Evolutionary conservation across 2,113 vertebrate species (phyloP), one percentile per base, ranked within the genome.

Genomic region (Alectura lathami): DNA sequence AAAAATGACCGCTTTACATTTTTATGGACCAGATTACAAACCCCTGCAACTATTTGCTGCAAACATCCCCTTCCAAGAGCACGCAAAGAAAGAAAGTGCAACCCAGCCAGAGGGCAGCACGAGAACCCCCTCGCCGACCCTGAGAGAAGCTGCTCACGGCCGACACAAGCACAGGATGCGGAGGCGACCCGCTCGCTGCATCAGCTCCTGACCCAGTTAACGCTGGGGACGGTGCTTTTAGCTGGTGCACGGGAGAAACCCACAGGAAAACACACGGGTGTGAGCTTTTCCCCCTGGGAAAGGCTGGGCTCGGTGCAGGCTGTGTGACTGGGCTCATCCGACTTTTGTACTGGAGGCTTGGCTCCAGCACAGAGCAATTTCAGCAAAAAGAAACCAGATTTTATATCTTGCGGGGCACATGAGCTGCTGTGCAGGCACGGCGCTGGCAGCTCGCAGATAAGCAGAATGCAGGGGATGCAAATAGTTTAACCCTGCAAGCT

Each of bases 51-150:
- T 29, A 29, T 9, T 47, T n/a, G 8, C 45, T 48, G 51, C 43
- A 36, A 34, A 72, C 0, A 0, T 63, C 63, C 6, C 2, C 40
- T 45, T 48, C 1, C 3, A 1, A 50, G 29, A 30, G n/a, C 2
- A 0, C 4, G 8, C 1, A 4, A 66, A 78, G 24, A 13, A 20
- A 9, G 30, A 10, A 14, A 36, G 53, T 20, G 34, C 38, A 42
- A 36, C 14, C 48, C 0, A 9, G 59, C 53, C 32, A 27, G 53
- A 38, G 47, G 34, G 34, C 68, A 30, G 59, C 38, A 10, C 47
- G 30, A n/a, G 23, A 21, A 42, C 14, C 5, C 53, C 4, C 29
- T 53, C 1, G 1, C 34, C 4, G 2, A 10, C 59, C 54, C 62
- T 24, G 18, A 12, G 16, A 56, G 62, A 3, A 36, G 62, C 54